A percentile compares a stretch with the other conserved stretches of the same genome.
Evolutionary conservation across 1,140 invertebrate genomes (phyloP).

Genomic region (Chironomus tepperi): DNA sequence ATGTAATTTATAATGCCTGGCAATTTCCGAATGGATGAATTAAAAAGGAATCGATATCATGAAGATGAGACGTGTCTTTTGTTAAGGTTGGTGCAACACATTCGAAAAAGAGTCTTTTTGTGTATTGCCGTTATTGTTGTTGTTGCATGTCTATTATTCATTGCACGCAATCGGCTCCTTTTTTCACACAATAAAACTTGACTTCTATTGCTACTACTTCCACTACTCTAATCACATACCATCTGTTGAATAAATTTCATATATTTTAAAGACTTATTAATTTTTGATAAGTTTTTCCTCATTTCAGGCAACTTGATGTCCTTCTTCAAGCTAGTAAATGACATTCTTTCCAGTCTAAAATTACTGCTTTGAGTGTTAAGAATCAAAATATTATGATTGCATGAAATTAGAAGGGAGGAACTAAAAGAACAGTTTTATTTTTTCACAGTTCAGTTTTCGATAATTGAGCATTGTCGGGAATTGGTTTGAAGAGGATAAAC

Average conservation of each 20-base stretch:
- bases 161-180: neutral
- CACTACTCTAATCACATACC: slow-evolving; percentile 1
- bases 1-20: slow-evolving; percentile 2
- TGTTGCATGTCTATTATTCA: neutral
- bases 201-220: neutral
- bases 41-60: neutral
- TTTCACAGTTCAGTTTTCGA: neutral
- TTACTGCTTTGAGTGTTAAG: neutral
- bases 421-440: neutral
- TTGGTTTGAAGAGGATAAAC: slow-evolving; percentile 8
- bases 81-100: neutral
- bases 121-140: neutral
- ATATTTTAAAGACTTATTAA: slow-evolving; percentile 4
- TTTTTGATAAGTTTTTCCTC: neutral
- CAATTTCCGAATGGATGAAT: slow-evolving; percentile 7
- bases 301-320: neutral
- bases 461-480: neutral
- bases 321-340: neutral
- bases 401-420: neutral
- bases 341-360: neutral
- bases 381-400: neutral
- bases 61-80: slow-evolving; percentile 11
- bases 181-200: neutral
- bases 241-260: neutral
- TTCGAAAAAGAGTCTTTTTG: neutral